Percentiles rank a stretch among this genome's conserved stretches.
Conservation (phyloP, 2,888 invertebrate genomes). For the Drosophila meridiana region DNA sequence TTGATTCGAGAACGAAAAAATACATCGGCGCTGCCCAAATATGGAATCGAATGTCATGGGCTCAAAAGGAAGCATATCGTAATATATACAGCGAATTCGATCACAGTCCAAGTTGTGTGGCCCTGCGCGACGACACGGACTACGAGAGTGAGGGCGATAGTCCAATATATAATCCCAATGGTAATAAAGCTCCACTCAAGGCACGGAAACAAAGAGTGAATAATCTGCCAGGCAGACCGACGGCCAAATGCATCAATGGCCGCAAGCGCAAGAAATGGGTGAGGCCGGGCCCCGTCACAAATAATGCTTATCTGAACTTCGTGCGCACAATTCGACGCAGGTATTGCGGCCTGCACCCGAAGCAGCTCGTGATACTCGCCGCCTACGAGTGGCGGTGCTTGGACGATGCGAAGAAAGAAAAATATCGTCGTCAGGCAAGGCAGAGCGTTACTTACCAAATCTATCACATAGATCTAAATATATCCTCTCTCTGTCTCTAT, state of each 20-base stretch:
- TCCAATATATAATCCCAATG: rapidly evolving
- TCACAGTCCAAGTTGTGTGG: not conserved
- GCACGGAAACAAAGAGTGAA: rapidly evolving
- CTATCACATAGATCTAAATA: not conserved
- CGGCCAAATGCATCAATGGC: not conserved
- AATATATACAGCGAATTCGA: not conserved
- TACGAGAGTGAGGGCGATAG: not conserved
- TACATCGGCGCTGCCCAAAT: not conserved
- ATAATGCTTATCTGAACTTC: conserved; percentile 10
- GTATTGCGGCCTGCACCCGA: not conserved
- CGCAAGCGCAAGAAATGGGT: not conserved
- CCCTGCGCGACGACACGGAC: rapidly evolving
- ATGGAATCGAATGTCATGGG: not conserved
- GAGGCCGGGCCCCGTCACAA: conserved; percentile 16
- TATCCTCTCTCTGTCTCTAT: not conserved
- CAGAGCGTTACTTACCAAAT: too few species aligned
- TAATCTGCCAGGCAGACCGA: too few species aligned
- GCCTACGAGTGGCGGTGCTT: conserved; percentile 5
- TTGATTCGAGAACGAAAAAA: not conserved
- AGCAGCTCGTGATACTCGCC: not conserved
- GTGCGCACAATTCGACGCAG: not conserved
- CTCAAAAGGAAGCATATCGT: not conserved
- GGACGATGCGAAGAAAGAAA: not conserved
- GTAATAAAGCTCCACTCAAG: rapidly evolving
- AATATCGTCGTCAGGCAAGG: not conserved